Conservation (phyloP, 2,888 invertebrate species). For the Diplolepis rosae region DNA sequence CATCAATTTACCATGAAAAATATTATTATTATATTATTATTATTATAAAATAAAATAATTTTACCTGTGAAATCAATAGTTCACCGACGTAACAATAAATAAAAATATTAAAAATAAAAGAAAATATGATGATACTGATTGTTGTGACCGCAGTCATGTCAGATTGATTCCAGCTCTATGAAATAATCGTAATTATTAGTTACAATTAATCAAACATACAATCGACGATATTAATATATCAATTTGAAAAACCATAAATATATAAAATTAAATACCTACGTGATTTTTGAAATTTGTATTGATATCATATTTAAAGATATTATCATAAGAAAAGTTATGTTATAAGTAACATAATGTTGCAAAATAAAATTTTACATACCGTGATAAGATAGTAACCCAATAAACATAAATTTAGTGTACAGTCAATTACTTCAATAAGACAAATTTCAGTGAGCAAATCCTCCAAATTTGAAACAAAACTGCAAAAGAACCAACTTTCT, state of each 20-base stretch:
- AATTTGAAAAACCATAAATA: no score
- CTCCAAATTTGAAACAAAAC: slow-evolving; percentile 38
- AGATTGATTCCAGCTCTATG: slow-evolving; percentile 9
- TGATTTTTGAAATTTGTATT: no score
- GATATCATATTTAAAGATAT: no score
- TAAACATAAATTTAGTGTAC: slow-evolving; percentile 67
- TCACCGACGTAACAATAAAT: slow-evolving; percentile 40
- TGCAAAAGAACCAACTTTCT: slow-evolving; percentile 28
- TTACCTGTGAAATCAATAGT: slow-evolving; percentile 35
- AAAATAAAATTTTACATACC: slow-evolving; percentile 50
- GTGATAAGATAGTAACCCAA: slow-evolving; percentile 65
- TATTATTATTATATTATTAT: no score
- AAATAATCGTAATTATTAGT: neutral
- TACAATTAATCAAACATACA: no score
- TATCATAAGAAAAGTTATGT: no score
- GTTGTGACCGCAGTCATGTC: slow-evolving; percentile 4
- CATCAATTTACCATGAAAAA: no score
- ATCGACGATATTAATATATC: no score
- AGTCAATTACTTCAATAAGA: slow-evolving; percentile 64
- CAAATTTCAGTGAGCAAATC: slow-evolving; percentile 37
- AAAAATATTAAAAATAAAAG: slow-evolving; percentile 38
- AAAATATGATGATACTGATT: slow-evolving; percentile 22
- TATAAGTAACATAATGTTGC: neutral
- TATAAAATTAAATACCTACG: no score
- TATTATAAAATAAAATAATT: no score